Conservation (phyloP, 2,888 invertebrate species). For the Eupithecia tripunctaria region DNA sequence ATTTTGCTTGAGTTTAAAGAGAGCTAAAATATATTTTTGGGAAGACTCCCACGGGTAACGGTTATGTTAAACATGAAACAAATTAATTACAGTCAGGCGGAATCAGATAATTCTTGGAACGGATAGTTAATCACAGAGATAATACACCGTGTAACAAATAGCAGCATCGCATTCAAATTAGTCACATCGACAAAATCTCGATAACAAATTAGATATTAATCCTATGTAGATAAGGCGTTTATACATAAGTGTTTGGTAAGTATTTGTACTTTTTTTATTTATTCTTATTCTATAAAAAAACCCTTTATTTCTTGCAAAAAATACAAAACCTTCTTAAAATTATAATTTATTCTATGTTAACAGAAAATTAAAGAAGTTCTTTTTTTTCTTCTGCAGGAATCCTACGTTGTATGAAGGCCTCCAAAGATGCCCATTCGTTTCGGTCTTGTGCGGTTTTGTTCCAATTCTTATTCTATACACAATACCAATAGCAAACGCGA, state of each 20-base stretch:
- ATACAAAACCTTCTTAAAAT: no score
- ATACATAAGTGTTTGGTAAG: background rate
- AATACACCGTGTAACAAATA: conserved; percentile 7
- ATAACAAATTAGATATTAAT: conserved; percentile 20
- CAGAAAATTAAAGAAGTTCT: no score
- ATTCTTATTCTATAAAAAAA: no score
- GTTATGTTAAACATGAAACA: background rate
- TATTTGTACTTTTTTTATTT: no score
- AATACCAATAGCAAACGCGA: no score
- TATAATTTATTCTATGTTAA: no score
- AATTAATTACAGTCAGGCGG: background rate
- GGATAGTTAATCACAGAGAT: conserved; percentile 8
- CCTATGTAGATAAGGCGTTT: background rate
- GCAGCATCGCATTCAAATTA: conserved; percentile 3
- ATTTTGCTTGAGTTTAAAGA: background rate
- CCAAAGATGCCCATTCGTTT: no score
- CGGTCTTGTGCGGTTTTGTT: no score
- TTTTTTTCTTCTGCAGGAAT: no score
- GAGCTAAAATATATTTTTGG: background rate
- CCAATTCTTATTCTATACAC: no score
- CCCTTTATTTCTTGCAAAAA: no score
- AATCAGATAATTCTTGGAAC: conserved; percentile 7
- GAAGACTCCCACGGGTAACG: background rate
- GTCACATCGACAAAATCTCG: conserved; percentile 17
- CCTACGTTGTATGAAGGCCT: no score